These are phyloP conservation scores for Ennomos erosarius DNA, from an alignment of 2,888 invertebrate species.

Conservation along the genomic window DNA sequence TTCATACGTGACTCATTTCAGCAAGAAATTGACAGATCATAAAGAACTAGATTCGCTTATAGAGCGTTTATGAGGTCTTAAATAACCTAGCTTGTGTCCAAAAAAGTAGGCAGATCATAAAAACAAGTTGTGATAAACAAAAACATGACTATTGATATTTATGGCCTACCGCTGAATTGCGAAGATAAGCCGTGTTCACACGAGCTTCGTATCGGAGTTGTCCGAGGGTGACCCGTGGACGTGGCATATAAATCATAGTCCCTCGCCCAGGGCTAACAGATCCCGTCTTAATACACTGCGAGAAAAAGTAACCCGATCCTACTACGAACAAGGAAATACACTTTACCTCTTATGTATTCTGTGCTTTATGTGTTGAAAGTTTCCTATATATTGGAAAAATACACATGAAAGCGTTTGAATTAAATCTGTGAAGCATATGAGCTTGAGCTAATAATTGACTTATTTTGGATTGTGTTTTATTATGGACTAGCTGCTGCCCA, in stretches of 20 bases:
- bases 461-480: no score
- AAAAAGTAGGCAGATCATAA: no score
- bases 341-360: conserved; percentile 44
- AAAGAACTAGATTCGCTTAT: no score
- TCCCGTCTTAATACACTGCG: conserved; percentile 78
- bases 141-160: conserved; percentile 1
- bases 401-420: no score
- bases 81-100: no score
- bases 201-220: conserved; percentile 46
- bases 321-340: conserved; percentile 64
- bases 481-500: no score
- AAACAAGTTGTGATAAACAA: neutral
- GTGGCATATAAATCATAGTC: conserved; percentile 68
- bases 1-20: no score
- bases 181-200: conserved; percentile 53
- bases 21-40: no score
- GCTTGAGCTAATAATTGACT: no score
- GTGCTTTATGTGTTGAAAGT: conserved; percentile 5
- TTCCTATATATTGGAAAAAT: no score
- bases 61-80: no score
- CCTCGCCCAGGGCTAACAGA: conserved; percentile 59
- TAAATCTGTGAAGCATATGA: no score
- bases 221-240: conserved; percentile 44
- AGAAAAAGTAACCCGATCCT: conserved; percentile 75
- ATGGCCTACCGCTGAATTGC: conserved; percentile 24